Evolutionary conservation across 2,113 vertebrate genomes (phyloP).

Genomic region (Camelus dromedarius): DNA sequence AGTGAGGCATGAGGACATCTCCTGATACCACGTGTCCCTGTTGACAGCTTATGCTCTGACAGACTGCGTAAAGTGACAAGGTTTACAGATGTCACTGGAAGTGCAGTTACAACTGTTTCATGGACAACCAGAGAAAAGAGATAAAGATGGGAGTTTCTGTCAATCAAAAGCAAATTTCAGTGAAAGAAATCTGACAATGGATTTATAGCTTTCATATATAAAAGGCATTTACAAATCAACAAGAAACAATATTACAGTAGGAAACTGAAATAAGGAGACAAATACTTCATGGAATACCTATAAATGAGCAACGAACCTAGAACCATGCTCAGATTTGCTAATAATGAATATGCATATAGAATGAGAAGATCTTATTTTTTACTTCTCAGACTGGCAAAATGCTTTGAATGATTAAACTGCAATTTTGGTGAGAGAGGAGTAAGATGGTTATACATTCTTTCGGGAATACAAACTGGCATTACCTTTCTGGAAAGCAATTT

Average conservation of each 20-base stretch:
- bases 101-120: background rate
- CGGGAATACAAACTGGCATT: background rate
- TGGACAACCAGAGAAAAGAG: background rate
- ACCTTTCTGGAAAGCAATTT: slow-evolving; percentile 62
- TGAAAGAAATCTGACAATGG: slow-evolving; percentile 28
- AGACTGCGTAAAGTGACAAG: background rate
- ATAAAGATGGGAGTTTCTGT: slow-evolving; percentile 19
- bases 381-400: background rate
- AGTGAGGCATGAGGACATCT: background rate
- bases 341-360: background rate
- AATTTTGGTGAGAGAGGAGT: background rate
- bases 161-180: slow-evolving; percentile 54
- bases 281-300: background rate
- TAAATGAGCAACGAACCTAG: background rate
- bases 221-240: slow-evolving; percentile 71
- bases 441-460: background rate
- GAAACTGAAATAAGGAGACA: background rate
- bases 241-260: background rate
- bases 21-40: slow-evolving; percentile 43
- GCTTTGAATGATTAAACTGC: background rate
- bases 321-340: background rate
- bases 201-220: slow-evolving; percentile 37
- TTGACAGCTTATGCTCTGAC: background rate
- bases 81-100: slow-evolving; percentile 18
- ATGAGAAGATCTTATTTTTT: slow-evolving; percentile 28